These are phyloP conservation scores for Spongilla lacustris DNA, from an alignment of 37 sponge, comb jelly and placozoan genomes.

Conservation along the genomic window DNA sequence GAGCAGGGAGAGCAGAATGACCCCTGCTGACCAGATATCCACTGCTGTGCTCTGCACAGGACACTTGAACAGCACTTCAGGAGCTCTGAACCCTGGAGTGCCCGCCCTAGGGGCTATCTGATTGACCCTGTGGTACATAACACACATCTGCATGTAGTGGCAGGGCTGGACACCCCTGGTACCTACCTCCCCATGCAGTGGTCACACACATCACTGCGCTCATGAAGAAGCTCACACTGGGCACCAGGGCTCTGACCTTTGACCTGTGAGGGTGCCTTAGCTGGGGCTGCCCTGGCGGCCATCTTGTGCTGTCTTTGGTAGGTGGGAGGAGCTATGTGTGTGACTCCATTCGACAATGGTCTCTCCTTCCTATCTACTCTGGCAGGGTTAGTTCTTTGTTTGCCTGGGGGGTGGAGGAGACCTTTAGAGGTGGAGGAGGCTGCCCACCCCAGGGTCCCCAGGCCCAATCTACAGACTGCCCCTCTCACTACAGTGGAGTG, in stretches of 20 bases:
- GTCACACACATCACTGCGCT: constrained; percentile 63
- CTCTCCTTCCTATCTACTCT: neutral
- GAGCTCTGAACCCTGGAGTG: constrained; percentile 93
- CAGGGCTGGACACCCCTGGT: neutral
- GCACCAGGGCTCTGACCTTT: neutral
- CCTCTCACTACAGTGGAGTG: too few relatives aligned
- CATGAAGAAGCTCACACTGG: constrained; percentile 50
- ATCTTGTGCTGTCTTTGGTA: constrained; percentile 31
- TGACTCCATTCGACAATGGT: neutral
- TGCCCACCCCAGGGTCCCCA: neutral
- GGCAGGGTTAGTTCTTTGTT: neutral
- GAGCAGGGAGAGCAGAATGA: constrained; percentile 89
- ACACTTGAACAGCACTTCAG: constrained; percentile 83
- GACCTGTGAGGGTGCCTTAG: neutral
- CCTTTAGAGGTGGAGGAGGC: neutral
- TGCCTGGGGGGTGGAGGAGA: neutral
- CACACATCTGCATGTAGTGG: neutral
- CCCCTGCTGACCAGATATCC: constrained; percentile 90
- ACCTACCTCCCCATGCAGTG: neutral
- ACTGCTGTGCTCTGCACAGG: constrained; percentile 83
- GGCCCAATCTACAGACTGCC: too few relatives aligned
- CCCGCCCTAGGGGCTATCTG: constrained; percentile 86
- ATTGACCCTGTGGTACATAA: constrained; percentile 45
- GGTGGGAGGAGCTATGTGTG: neutral
- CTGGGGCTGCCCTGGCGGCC: neutral